Evolutionary conservation across 2,113 vertebrate species (phyloP).

Genomic region (Corapipo altera): DNA sequence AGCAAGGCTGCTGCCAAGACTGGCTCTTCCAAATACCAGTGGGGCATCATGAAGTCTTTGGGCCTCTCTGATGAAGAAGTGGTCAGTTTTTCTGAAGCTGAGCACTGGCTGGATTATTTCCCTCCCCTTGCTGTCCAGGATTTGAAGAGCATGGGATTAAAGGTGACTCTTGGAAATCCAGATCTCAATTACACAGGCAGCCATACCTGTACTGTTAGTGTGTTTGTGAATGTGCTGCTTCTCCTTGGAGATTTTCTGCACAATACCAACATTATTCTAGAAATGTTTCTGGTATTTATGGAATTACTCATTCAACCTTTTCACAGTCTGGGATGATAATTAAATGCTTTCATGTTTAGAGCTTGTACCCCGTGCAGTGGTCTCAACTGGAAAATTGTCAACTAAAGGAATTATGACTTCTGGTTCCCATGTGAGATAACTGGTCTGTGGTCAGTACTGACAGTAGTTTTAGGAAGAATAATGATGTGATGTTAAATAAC

Average conservation of each 20-base stretch:
- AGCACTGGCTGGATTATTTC: constrained; percentile 96
- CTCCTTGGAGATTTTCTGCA: not conserved
- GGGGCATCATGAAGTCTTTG: constrained; percentile 94
- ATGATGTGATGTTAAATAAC: not conserved
- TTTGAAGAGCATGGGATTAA: constrained; percentile 92
- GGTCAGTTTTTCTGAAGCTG: constrained; percentile 85
- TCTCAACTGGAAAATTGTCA: not conserved
- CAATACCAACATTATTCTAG: not conserved
- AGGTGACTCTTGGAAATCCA: constrained; percentile 74
- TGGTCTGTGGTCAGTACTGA: not conserved
- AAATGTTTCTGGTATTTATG: not conserved
- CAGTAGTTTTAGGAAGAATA: not conserved
- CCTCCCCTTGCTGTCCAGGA: constrained; percentile 91
- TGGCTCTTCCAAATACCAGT: constrained; percentile 88
- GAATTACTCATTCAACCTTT: not conserved
- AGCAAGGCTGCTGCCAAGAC: constrained; percentile 94
- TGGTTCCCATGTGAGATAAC: not conserved
- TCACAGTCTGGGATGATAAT: not conserved
- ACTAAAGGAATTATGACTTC: not conserved
- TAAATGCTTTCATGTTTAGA: not conserved
- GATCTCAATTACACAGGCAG: not conserved
- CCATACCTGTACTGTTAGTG: rapidly evolving
- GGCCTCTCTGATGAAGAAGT: constrained; percentile 91
- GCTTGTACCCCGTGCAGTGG: not conserved
- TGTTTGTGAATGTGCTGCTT: not conserved